Evolutionary conservation across 2,797 vertebrate species (phyloP).

Genomic region (Thamnophis elegans): DNA sequence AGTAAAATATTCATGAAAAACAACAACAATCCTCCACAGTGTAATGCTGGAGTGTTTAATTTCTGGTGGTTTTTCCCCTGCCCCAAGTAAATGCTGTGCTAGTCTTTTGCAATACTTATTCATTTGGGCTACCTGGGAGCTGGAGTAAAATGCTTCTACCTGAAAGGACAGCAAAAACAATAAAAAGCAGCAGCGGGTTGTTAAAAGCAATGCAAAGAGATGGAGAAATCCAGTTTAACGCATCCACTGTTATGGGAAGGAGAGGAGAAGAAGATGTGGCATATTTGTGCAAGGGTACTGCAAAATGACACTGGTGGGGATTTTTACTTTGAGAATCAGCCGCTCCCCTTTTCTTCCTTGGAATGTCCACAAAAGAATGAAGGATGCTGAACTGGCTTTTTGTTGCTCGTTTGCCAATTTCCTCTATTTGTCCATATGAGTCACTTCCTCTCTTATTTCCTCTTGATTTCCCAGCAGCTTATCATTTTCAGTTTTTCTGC

Average conservation of each 20-base stretch:
- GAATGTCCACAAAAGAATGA: neutral
- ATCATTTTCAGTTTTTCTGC: neutral
- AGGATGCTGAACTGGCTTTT: neutral
- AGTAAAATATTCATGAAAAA: neutral
- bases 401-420: neutral
- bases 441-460: neutral
- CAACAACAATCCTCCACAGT: neutral
- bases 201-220: neutral
- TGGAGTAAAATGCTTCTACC: neutral
- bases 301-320: neutral
- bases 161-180: neutral
- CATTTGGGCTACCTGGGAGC: neutral
- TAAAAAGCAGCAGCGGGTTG: neutral
- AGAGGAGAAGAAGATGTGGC: neutral
- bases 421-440: neutral
- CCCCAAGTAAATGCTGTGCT: neutral
- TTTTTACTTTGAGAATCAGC: neutral
- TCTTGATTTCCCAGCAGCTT: neutral
- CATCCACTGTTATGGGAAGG: neutral
- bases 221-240: neutral
- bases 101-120: neutral
- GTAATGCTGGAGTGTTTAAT: neutral
- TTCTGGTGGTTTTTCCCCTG: neutral
- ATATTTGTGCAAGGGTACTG: neutral
- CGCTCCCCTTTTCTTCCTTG: neutral